phyloP scores from a whole-genome alignment of 23 tunicate genomes.

The Botrylloides violaceus region DNA sequence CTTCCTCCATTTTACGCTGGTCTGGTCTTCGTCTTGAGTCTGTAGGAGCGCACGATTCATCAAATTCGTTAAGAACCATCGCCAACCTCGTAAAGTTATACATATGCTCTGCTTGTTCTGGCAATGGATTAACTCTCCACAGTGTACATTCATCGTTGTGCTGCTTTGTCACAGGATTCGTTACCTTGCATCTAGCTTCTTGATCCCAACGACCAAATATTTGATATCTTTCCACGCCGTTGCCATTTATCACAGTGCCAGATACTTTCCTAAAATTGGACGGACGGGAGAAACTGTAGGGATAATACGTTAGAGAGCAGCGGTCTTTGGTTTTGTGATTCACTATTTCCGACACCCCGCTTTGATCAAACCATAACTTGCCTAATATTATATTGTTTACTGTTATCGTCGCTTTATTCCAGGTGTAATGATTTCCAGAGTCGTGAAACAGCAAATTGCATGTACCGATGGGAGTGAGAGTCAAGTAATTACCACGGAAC shows the following conservation, averaged over 20 bases:
- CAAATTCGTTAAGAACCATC: conserved; percentile 71
- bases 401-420: conserved; percentile 82
- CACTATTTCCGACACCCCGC: conserved; percentile 73
- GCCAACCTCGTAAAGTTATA: conserved; percentile 72
- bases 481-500: conserved; percentile 84
- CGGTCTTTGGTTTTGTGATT: conserved; percentile 85
- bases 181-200: conserved; percentile 53
- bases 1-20: conserved; percentile 87
- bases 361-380: conserved; percentile 94
- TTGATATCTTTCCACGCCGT: conserved; percentile 46
- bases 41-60: conserved; percentile 77
- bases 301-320: conserved; percentile 79
- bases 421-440: conserved; percentile 88
- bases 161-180: conserved; percentile 10
- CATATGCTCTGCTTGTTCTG: conserved; percentile 75
- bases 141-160: conserved; percentile 32
- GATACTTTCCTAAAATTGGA: conserved; percentile 73
- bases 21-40: conserved; percentile 86
- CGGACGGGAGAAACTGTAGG: conserved; percentile 73
- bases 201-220: conserved; percentile 90
- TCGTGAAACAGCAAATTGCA: conserved; percentile 71
- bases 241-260: conserved; percentile 69
- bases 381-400: conserved; percentile 95
- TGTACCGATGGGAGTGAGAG: conserved; percentile 68
- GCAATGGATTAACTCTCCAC: conserved; percentile 30